Percentiles rank a stretch among this genome's conserved stretches.
phyloP scores from a whole-genome alignment of 2,888 invertebrate genomes.

The Lumbricus terrestris region DNA sequence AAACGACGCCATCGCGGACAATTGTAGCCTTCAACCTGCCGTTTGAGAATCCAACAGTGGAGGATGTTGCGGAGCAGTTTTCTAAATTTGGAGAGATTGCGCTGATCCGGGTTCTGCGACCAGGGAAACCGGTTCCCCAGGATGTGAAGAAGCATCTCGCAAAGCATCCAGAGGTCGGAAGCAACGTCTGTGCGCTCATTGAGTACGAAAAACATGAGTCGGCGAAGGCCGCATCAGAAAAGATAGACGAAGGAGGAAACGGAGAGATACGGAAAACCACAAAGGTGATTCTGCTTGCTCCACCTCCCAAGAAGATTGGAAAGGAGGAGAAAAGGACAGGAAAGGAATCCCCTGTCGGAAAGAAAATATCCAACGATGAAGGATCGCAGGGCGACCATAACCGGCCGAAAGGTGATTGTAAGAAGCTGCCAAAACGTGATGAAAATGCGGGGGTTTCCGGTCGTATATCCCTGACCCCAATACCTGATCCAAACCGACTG shows the following conservation, averaged over 20 bases:
- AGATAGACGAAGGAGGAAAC: slow-evolving; percentile 43
- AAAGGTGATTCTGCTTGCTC: slow-evolving; percentile 53
- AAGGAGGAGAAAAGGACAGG: slow-evolving; percentile 3
- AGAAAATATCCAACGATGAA: not conserved
- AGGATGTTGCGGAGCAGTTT: slow-evolving; percentile 87
- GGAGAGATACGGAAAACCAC: slow-evolving; percentile 56
- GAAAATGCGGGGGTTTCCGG: not conserved
- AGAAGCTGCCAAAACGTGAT: not conserved
- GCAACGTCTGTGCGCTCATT: slow-evolving; percentile 79
- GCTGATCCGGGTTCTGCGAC: slow-evolving; percentile 79
- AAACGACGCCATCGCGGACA: slow-evolving; percentile 87
- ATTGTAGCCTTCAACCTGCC: slow-evolving; percentile 84
- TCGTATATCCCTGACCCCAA: not conserved
- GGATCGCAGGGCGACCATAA: not conserved
- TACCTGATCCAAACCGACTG: slow-evolving; percentile 25
- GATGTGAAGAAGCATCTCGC: slow-evolving; percentile 87
- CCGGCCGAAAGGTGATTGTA: not conserved
- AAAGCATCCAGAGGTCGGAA: slow-evolving; percentile 81
- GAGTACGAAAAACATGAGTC: slow-evolving; percentile 86
- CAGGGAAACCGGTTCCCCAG: slow-evolving; percentile 84
- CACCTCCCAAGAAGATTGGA: slow-evolving; percentile 33
- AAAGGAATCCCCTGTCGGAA: not conserved
- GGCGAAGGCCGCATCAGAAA: slow-evolving; percentile 76
- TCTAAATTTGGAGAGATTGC: slow-evolving; percentile 83
- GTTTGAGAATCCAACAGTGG: slow-evolving; percentile 79